phyloP scores from a whole-genome alignment of 2,888 invertebrate genomes.

The Dolomedes plantarius region DNA sequence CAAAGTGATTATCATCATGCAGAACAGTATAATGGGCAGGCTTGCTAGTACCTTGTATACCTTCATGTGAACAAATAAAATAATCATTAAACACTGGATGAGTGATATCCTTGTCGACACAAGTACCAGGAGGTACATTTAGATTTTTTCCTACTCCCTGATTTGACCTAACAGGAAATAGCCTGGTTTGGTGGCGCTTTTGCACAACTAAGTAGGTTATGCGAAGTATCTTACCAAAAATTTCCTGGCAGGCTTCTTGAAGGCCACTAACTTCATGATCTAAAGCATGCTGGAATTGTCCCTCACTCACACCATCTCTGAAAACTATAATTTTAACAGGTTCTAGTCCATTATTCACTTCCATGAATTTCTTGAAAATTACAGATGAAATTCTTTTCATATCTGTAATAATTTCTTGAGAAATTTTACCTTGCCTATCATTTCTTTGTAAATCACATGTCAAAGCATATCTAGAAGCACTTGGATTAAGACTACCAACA shows the following conservation, averaged over 20 bases:
- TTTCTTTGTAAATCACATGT: constrained; percentile 86
- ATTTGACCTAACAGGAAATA: constrained; percentile 34
- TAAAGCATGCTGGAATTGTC: constrained; percentile 13
- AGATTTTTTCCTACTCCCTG: constrained; percentile 76
- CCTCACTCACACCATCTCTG: constrained; percentile 29
- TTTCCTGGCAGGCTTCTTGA: background rate
- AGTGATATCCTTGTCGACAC: constrained; percentile 89
- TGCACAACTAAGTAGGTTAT: constrained; percentile 95
- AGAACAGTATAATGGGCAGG: constrained; percentile 73
- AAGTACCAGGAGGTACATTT: constrained; percentile 90
- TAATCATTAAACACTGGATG: constrained; percentile 92
- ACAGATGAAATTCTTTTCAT: constrained; percentile 81
- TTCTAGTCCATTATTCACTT: constrained; percentile 75
- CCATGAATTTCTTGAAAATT: constrained; percentile 75
- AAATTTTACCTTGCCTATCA: constrained; percentile 71
- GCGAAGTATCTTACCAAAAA: background rate
- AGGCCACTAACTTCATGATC: constrained; percentile 15
- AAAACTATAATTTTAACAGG: constrained; percentile 80
- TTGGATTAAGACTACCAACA: constrained; percentile 75
- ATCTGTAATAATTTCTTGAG: constrained; percentile 83
- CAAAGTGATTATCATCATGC: constrained; percentile 72
- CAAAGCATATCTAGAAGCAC: constrained; percentile 78
- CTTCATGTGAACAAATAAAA: constrained; percentile 85
- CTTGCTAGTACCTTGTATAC: constrained; percentile 77
- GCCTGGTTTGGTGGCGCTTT: constrained; percentile 95